Percentiles rank a stretch among this genome's conserved stretches.
Conservation (phyloP, 2,797 vertebrate species). For the Darevskia nairensis region DNA sequence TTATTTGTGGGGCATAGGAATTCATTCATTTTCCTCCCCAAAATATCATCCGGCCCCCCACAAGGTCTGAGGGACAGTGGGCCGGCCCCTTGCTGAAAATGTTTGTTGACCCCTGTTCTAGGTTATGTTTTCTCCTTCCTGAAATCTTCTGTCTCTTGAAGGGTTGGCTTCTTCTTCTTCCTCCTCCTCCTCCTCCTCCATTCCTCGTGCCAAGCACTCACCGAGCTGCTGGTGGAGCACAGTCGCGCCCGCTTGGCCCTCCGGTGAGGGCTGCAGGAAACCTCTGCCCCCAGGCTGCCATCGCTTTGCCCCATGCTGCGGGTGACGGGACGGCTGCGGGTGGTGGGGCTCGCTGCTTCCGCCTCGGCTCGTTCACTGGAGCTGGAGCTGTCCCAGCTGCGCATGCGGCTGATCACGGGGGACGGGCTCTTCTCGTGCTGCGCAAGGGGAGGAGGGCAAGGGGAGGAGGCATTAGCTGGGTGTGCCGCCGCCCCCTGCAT, state of each 20-base stretch:
- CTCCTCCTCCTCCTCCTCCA: rapidly evolving
- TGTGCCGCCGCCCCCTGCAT: background rate
- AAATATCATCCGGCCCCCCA: too few relatives aligned
- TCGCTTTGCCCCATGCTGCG: constrained; percentile 90
- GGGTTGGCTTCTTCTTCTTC: rapidly evolving
- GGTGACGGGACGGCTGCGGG: constrained; percentile 84
- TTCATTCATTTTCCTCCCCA: too few relatives aligned
- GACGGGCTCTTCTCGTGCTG: constrained; percentile 83
- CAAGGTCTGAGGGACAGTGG: too few relatives aligned
- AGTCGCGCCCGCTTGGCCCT: constrained; percentile 88
- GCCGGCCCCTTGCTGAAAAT: too few relatives aligned
- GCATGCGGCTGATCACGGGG: constrained; percentile 74
- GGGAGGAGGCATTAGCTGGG: background rate
- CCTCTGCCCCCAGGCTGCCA: constrained; percentile 34
- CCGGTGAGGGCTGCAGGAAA: constrained; percentile 80
- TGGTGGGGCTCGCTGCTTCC: constrained; percentile 78
- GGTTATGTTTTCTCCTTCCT: background rate
- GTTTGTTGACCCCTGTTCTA: too few relatives aligned
- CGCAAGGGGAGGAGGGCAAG: background rate
- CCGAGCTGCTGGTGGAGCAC: constrained; percentile 84
- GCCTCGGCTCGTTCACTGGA: constrained; percentile 77
- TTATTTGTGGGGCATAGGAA: too few relatives aligned
- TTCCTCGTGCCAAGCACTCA: constrained; percentile 71
- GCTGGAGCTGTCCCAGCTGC: constrained; percentile 86
- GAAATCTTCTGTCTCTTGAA: too few relatives aligned